phyloP scores from a whole-genome alignment of 2,797 vertebrate species.

The Microtus obscurus region DNA sequence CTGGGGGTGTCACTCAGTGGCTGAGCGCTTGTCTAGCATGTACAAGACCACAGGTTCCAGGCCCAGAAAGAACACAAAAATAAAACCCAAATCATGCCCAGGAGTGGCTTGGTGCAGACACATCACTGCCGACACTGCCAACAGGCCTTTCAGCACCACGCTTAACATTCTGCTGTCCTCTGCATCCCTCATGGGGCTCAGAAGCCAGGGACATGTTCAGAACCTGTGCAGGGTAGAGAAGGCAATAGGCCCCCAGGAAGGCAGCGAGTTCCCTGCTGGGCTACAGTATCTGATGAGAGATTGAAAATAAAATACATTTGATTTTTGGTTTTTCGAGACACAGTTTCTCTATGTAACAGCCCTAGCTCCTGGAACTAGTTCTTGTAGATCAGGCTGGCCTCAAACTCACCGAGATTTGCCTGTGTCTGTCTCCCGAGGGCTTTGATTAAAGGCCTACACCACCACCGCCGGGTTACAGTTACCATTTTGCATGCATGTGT shows the following conservation, averaged over 20 bases:
- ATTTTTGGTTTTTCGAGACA: no score
- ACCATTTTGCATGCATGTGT: background rate
- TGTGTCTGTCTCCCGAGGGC: no score
- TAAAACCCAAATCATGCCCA: background rate
- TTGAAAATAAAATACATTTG: background rate
- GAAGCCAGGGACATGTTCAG: background rate
- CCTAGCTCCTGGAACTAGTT: no score
- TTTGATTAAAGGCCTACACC: no score
- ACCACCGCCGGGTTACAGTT: no score
- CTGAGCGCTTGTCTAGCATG: background rate
- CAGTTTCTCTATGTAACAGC: no score
- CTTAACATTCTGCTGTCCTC: fast-evolving
- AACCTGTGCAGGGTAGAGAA: background rate
- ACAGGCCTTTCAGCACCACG: no score
- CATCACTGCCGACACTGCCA: background rate
- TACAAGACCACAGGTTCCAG: background rate
- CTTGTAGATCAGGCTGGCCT: no score
- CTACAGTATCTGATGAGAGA: background rate
- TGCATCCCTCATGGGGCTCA: background rate
- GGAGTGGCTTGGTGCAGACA: background rate
- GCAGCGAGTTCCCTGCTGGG: background rate
- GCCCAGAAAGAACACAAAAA: background rate
- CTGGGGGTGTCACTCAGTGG: background rate
- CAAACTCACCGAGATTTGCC: no score
- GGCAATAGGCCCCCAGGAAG: background rate